Conservation (phyloP, 2,113 vertebrate species). For the Myiagra hebetior region DNA sequence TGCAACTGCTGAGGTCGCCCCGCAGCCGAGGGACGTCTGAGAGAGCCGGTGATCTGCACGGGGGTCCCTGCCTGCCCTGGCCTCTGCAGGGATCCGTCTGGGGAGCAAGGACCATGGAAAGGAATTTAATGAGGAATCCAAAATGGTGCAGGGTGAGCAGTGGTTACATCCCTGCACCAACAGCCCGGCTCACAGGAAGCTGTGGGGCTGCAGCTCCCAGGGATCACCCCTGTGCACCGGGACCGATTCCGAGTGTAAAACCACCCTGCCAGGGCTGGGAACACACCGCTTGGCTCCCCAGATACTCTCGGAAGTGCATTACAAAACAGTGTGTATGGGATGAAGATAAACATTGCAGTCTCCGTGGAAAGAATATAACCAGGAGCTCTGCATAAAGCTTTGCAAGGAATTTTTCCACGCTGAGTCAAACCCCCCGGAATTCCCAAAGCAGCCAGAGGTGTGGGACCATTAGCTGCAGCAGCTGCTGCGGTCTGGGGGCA, state of each 20-base stretch:
- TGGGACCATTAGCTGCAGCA: rapidly evolving
- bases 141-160: rapidly evolving
- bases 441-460: not conserved
- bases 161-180: rapidly evolving
- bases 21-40: constrained; percentile 40
- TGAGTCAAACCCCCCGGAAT: not conserved
- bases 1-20: constrained; percentile 66
- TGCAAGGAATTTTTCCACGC: not conserved
- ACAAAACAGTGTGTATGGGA: rapidly evolving
- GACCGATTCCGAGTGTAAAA: rapidly evolving
- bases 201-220: rapidly evolving
- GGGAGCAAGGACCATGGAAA: not conserved
- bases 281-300: rapidly evolving
- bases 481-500: not conserved
- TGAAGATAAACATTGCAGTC: not conserved
- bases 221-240: rapidly evolving
- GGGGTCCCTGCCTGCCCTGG: constrained; percentile 61
- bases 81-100: constrained; percentile 77
- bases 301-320: rapidly evolving
- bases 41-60: constrained; percentile 52
- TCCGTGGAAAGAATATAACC: not conserved
- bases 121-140: not conserved
- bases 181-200: rapidly evolving
- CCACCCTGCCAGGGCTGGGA: not conserved
- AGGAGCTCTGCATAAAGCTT: not conserved